phyloP scores from a whole-genome alignment of 2,797 vertebrate genomes.

The Falco cherrug region DNA sequence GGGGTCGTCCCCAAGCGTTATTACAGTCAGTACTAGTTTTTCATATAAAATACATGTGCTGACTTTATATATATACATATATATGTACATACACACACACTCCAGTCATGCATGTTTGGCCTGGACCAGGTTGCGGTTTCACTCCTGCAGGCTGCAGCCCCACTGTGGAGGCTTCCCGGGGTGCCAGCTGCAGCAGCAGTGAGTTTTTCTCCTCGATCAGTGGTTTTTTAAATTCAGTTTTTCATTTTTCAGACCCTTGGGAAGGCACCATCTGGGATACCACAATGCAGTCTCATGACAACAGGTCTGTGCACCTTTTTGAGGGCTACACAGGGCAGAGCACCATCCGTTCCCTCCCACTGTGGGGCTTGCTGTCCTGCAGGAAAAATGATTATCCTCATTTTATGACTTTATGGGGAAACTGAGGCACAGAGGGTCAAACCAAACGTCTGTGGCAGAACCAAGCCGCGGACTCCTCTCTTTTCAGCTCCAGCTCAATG shows the following conservation, averaged over 20 bases:
- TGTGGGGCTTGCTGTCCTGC: rapidly evolving
- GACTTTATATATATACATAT: no score
- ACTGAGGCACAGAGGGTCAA: background rate
- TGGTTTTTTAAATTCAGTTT: background rate
- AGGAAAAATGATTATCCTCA: background rate
- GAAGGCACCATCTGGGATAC: background rate
- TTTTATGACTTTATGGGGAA: background rate
- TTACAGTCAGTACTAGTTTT: background rate
- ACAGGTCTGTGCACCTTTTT: background rate
- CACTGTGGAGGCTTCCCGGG: background rate
- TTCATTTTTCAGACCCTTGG: background rate
- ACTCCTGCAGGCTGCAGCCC: background rate
- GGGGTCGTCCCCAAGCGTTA: background rate
- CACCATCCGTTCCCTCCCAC: background rate
- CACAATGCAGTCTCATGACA: background rate
- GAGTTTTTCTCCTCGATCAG: background rate
- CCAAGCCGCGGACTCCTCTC: background rate
- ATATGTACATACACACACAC: no score
- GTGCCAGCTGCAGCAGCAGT: background rate
- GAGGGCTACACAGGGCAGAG: background rate
- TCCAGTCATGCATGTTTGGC: rapidly evolving
- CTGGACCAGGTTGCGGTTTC: background rate
- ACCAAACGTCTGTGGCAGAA: background rate
- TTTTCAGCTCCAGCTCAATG: background rate
- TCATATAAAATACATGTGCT: background rate